phyloP scores from a whole-genome alignment of 2,113 vertebrate species.

The Malaclemys terrapin region DNA sequence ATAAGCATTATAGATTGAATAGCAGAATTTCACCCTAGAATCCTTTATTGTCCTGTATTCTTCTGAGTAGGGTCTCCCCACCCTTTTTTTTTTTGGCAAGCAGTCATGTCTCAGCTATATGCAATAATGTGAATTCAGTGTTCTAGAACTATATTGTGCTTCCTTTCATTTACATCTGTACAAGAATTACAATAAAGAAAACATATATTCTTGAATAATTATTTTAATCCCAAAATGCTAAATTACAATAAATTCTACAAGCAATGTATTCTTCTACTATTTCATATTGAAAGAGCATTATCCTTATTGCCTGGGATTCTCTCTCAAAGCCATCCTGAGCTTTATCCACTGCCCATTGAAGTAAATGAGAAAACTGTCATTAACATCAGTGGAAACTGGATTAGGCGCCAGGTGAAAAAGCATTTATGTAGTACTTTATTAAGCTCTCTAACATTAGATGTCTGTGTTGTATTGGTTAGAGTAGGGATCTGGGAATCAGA shows the following conservation, averaged over 20 bases:
- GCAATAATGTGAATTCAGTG: neutral
- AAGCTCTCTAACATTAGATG: neutral
- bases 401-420: neutral
- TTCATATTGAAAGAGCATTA: slow-evolving; percentile 28
- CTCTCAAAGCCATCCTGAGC: neutral
- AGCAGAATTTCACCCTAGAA: neutral
- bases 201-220: neutral
- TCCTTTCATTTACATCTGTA: neutral
- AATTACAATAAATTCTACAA: slow-evolving; percentile 12
- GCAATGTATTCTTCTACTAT: neutral
- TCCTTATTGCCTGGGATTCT: neutral
- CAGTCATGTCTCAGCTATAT: neutral
- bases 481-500: neutral
- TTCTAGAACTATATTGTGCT: neutral
- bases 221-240: slow-evolving; percentile 15
- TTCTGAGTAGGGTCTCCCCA: neutral
- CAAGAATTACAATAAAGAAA: neutral
- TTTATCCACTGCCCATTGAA: neutral
- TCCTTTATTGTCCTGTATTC: neutral
- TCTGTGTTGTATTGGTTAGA: neutral
- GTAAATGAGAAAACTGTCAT: neutral
- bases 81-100: neutral
- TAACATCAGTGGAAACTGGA: neutral
- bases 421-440: neutral
- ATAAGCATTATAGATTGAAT: neutral